phyloP scores from a whole-genome alignment of 2,113 vertebrate genomes.

The Sterrhoptilus dennistouni region DNA sequence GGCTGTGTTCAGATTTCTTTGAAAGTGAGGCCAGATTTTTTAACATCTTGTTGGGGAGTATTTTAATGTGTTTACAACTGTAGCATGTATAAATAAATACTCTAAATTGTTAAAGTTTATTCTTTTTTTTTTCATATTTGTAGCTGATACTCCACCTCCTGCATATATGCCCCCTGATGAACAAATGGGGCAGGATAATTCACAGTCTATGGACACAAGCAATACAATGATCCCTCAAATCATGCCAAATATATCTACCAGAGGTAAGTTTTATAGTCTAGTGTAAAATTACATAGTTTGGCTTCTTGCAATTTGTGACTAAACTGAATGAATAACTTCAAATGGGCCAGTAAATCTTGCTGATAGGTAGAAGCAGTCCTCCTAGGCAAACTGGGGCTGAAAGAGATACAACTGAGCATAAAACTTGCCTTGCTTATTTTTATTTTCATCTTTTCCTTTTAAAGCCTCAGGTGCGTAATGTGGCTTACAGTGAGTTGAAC shows the following conservation, averaged over 20 bases:
- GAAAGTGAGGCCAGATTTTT: not conserved
- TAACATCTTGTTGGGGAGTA: not conserved
- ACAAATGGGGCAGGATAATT: constrained; percentile 90
- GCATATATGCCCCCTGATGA: constrained; percentile 98
- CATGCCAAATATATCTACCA: constrained; percentile 84
- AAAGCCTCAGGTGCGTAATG: not conserved
- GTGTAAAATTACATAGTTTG: not conserved
- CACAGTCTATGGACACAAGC: constrained; percentile 95
- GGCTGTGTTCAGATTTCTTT: not conserved
- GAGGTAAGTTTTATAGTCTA: constrained; percentile 75
- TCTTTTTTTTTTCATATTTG: not conserved
- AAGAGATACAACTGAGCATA: not conserved
- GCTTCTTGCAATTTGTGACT: not conserved
- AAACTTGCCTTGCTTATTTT: not conserved
- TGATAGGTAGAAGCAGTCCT: not conserved
- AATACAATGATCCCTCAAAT: constrained; percentile 86
- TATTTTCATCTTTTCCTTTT: not conserved
- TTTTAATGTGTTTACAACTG: not conserved
- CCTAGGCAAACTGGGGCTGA: not conserved
- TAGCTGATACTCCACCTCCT: constrained; percentile 97
- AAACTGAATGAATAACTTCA: not conserved
- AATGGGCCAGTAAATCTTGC: not conserved
- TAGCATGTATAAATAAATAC: not conserved
- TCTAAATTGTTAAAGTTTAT: not conserved
- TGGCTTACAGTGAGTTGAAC: not conserved